Percentiles rank a stretch among this genome's conserved stretches.
phyloP scores from a whole-genome alignment of 1,140 invertebrate genomes.

The Lerema accius region DNA sequence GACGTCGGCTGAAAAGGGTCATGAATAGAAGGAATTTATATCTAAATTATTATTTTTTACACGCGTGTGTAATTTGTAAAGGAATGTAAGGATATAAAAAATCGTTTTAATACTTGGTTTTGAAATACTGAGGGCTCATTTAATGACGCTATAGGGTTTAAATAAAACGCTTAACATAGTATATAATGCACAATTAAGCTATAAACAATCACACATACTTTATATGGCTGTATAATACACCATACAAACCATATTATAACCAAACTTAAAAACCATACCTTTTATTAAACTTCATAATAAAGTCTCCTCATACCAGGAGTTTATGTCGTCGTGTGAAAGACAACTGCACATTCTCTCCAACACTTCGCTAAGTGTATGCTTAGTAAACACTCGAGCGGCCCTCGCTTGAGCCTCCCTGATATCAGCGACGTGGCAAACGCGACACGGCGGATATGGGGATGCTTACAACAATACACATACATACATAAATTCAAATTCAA shows the following conservation, averaged over 20 bases:
- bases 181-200: too few species aligned
- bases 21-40: slow-evolving; percentile 14
- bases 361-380: neutral
- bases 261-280: too few species aligned
- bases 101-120: neutral
- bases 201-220: too few species aligned
- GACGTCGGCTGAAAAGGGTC: slow-evolving; percentile 23
- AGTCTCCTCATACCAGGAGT: neutral
- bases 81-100: slow-evolving; percentile 9
- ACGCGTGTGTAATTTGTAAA: slow-evolving; percentile 10
- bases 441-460: too few species aligned
- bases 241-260: too few species aligned
- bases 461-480: too few species aligned
- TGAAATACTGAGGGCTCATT: too few species aligned
- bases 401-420: slow-evolving; percentile 1
- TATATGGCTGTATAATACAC: too few species aligned
- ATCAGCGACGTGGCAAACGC: neutral
- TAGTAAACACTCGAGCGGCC: slow-evolving; percentile 2
- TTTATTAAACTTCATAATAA: too few species aligned
- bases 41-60: slow-evolving; percentile 18
- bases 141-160: too few species aligned
- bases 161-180: too few species aligned
- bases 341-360: slow-evolving; percentile 1
- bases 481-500: too few species aligned
- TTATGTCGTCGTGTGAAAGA: slow-evolving; percentile 4